phyloP scores from a whole-genome alignment of 2,797 vertebrate species.

The Lophotriccus pileatus region DNA sequence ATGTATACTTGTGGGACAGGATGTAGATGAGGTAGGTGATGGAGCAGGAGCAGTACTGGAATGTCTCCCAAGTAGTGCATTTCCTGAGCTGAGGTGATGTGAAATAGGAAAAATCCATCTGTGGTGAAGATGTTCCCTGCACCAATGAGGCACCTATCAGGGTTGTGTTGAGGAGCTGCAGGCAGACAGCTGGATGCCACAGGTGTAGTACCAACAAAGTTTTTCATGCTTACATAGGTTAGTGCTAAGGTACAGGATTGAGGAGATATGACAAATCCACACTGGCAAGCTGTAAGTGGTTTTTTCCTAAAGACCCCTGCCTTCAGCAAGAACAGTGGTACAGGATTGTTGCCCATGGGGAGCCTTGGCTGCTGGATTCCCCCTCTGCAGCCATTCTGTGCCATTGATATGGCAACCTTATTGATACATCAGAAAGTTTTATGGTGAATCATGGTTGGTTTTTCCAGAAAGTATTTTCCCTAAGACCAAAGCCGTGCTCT shows the following conservation, averaged over 20 bases:
- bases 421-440: background rate
- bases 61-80: background rate
- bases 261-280: background rate
- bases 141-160: rapidly evolving
- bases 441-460: background rate
- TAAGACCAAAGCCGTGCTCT: background rate
- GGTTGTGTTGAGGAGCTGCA: background rate
- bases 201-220: background rate
- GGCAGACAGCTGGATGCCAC: background rate
- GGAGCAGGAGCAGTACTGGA: background rate
- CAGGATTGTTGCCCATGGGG: background rate
- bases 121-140: rapidly evolving
- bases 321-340: background rate
- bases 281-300: background rate
- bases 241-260: background rate
- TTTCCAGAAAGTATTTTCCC: background rate
- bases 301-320: background rate
- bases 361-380: background rate
- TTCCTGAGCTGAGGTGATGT: background rate
- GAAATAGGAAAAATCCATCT: background rate
- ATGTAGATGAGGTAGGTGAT: background rate
- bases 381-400: background rate
- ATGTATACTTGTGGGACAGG: background rate
- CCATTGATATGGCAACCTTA: background rate
- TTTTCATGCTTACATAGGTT: background rate